Conservation (phyloP, 2,113 vertebrate genomes). For the Gymnocephalus cernua region DNA sequence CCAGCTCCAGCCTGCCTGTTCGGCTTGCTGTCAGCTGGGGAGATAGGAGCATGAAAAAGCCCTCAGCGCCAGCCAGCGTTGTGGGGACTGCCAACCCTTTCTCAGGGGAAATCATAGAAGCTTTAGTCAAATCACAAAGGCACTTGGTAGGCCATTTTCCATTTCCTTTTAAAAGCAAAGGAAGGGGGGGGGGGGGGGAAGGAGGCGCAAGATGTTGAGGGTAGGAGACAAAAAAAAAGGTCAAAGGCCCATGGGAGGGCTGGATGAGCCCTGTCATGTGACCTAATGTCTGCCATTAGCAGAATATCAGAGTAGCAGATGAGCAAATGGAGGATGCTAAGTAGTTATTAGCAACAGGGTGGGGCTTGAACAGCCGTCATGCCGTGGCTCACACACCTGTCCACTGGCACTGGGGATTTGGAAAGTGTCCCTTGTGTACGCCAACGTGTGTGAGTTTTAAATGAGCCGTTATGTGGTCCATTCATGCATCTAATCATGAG, state of each 20-base stretch:
- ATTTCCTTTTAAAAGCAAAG: slow-evolving; percentile 60
- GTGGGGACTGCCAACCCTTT: slow-evolving; percentile 71
- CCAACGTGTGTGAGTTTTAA: slow-evolving; percentile 45
- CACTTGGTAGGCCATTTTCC: slow-evolving; percentile 65
- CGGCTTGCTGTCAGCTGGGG: slow-evolving; percentile 74
- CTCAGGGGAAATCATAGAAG: slow-evolving; percentile 83
- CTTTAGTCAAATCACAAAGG: slow-evolving; percentile 81
- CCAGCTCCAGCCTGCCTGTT: slow-evolving; percentile 57
- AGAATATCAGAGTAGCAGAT: slow-evolving; percentile 64
- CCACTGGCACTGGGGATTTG: slow-evolving; percentile 54
- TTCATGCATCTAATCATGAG: slow-evolving; percentile 63
- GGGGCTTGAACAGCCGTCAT: slow-evolving; percentile 45
- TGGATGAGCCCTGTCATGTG: slow-evolving; percentile 49
- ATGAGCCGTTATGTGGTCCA: slow-evolving; percentile 42
- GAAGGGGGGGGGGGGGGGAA: not conserved
- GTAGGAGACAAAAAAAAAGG: slow-evolving; percentile 48
- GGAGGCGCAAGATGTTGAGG: slow-evolving; percentile 32
- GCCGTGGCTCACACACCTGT: slow-evolving; percentile 69
- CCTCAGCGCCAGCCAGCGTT: slow-evolving; percentile 63
- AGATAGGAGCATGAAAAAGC: slow-evolving; percentile 74
- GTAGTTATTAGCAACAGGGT: slow-evolving; percentile 69
- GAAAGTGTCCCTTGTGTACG: slow-evolving; percentile 48
- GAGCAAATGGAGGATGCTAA: slow-evolving; percentile 76
- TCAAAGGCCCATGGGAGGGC: slow-evolving; percentile 60
- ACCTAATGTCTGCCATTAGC: slow-evolving; percentile 68